Percentiles rank a stretch among this genome's conserved stretches.
phyloP scores from a whole-genome alignment of 2,797 vertebrate genomes.

The Rhynchonycteris naso region DNA sequence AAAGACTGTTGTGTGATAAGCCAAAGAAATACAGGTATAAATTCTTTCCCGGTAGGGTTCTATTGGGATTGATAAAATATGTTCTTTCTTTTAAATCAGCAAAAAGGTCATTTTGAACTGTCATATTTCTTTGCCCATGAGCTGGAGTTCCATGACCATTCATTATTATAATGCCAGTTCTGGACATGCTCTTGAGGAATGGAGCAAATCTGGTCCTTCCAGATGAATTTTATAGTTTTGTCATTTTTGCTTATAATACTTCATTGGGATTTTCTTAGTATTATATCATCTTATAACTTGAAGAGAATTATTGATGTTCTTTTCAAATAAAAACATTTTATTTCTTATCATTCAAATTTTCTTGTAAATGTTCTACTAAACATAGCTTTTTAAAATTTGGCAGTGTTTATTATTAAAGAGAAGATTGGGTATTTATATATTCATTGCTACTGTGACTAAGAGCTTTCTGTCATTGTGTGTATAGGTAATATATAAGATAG shows the following conservation, averaged over 20 bases:
- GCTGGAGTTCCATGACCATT: background rate
- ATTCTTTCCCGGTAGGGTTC: background rate
- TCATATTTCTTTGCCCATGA: background rate
- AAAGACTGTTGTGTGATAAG: background rate
- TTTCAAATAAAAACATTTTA: conserved; percentile 44
- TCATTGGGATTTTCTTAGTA: conserved; percentile 29
- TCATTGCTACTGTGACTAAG: background rate
- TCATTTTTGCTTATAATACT: background rate
- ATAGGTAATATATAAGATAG: background rate
- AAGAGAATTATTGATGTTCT: background rate
- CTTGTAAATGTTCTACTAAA: background rate
- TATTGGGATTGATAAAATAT: background rate
- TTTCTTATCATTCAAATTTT: background rate
- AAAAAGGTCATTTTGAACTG: background rate
- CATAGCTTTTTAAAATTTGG: conserved; percentile 6
- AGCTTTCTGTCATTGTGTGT: background rate
- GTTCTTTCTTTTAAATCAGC: background rate
- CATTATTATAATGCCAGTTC: background rate
- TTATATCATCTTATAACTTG: conserved; percentile 21
- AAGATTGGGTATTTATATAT: conserved; percentile 6
- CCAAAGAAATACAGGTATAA: background rate
- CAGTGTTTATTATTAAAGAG: conserved; percentile 8
- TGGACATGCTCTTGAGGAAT: background rate
- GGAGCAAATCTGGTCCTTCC: background rate
- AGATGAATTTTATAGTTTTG: background rate